A percentile compares a stretch with the other conserved stretches of the same genome.
These are phyloP conservation scores for Larimichthys crocea DNA, from an alignment of 2,113 vertebrate species.

Conservation along the genomic window DNA sequence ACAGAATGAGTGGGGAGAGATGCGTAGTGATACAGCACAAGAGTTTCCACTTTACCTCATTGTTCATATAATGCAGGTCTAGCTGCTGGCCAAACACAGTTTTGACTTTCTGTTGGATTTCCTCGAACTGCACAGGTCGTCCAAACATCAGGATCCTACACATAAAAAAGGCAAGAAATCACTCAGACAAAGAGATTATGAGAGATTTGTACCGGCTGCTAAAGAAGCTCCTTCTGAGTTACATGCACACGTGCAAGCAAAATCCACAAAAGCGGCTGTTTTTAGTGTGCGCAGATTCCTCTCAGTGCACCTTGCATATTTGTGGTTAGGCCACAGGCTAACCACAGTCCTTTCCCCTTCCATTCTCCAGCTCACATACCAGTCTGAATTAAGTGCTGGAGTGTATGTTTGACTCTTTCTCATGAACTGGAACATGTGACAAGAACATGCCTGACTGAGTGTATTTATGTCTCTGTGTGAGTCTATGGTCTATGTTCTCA, in stretches of 20 bases:
- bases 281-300: conserved; percentile 83
- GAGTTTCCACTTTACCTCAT: conserved; percentile 86
- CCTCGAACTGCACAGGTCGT: conserved; percentile 93
- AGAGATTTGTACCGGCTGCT: conserved; percentile 34
- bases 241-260: conserved; percentile 28
- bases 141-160: conserved; percentile 90
- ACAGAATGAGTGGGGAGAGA: not conserved
- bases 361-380: conserved; percentile 82
- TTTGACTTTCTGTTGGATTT: conserved; percentile 94
- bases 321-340: conserved; percentile 88
- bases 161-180: conserved; percentile 30
- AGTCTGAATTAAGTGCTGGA: conserved; percentile 60
- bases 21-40: not conserved
- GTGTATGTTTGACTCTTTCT: conserved; percentile 56
- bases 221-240: conserved; percentile 38
- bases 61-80: conserved; percentile 96
- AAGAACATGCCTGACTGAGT: conserved; percentile 38
- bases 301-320: conserved; percentile 91
- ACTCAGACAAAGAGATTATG: conserved; percentile 25
- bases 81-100: conserved; percentile 92
- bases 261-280: conserved; percentile 53
- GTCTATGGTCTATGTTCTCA: conserved; percentile 10
- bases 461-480: conserved; percentile 56
- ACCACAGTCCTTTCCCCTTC: conserved; percentile 85
- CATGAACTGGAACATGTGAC: conserved; percentile 65